These are phyloP conservation scores for Heliconius hewitsoni DNA, from an alignment of 1,140 invertebrate genomes.

Conservation along the genomic window DNA sequence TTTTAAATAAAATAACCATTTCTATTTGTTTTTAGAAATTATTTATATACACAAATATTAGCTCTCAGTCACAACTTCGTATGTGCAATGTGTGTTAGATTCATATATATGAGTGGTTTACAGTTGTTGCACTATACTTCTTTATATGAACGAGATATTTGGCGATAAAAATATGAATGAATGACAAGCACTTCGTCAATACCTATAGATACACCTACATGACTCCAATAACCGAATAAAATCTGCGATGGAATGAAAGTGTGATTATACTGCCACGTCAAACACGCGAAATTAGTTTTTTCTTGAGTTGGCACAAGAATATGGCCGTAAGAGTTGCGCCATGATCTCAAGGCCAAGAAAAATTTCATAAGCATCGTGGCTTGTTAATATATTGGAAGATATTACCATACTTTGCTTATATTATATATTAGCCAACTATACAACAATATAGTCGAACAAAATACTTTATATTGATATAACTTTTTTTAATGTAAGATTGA, in stretches of 20 bases:
- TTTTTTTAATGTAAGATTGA: too few relatives aligned
- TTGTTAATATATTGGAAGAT: neutral
- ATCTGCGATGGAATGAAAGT: constrained; percentile 3
- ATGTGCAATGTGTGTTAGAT: too few relatives aligned
- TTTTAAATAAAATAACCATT: neutral
- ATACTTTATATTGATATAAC: too few relatives aligned
- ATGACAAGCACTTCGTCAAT: neutral
- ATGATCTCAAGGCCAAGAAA: constrained; percentile 11
- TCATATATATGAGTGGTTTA: neutral
- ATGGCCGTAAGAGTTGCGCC: neutral
- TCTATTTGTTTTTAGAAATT: neutral
- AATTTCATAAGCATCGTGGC: neutral
- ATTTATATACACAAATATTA: too few relatives aligned
- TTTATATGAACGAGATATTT: neutral
- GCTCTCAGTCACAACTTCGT: too few relatives aligned
- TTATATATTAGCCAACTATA: too few relatives aligned
- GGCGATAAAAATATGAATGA: neutral
- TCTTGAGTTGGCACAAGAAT: constrained; percentile 28
- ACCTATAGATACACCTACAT: neutral
- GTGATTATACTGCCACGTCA: constrained; percentile 21
- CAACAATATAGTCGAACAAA: too few relatives aligned
- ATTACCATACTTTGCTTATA: neutral
- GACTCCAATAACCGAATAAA: neutral
- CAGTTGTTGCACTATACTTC: too few relatives aligned
- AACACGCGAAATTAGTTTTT: constrained; percentile 34